These are phyloP conservation scores for Nipponacmea schrenckii DNA, from an alignment of 2,888 invertebrate genomes.

Conservation along the genomic window DNA sequence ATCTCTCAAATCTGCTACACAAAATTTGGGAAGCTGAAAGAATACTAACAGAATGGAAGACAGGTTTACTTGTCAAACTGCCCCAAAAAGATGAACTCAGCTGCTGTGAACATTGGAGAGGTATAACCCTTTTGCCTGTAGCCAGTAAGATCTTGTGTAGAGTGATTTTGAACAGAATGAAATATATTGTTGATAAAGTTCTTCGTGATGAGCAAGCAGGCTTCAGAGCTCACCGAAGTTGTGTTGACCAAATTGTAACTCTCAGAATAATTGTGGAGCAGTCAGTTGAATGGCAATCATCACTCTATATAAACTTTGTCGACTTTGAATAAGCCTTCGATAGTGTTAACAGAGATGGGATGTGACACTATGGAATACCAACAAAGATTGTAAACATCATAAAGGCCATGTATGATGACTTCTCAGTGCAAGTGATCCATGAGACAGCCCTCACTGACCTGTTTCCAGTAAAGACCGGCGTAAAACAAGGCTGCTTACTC, in stretches of 20 bases:
- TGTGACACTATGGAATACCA: constrained; percentile 13
- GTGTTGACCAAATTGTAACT: not conserved
- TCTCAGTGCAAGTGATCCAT: not conserved
- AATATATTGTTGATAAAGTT: constrained; percentile 18
- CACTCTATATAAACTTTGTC: constrained; percentile 15
- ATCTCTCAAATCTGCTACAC: constrained; percentile 11
- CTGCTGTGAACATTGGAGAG: constrained; percentile 15
- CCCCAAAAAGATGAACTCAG: constrained; percentile 13
- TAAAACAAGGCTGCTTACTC: not conserved
- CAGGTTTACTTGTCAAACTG: constrained; percentile 7
- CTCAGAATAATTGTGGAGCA: constrained; percentile 12
- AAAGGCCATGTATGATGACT: not conserved
- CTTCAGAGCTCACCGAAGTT: not conserved
- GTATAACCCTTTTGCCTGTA: constrained; percentile 4
- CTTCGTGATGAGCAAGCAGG: not conserved
- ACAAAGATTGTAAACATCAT: not conserved
- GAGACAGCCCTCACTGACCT: not conserved
- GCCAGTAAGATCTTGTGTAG: constrained; percentile 19
- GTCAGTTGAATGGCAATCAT: constrained; percentile 18
- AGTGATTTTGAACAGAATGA: constrained; percentile 14
- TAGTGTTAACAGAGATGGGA: constrained; percentile 16
- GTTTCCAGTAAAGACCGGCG: not conserved
- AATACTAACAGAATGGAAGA: constrained; percentile 12
- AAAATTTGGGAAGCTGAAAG: constrained; percentile 12
- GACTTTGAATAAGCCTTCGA: constrained; percentile 14